Percentiles rank a stretch among this genome's conserved stretches.
Conservation (phyloP, 1,140 invertebrate species). For the Megathymus violae region DNA sequence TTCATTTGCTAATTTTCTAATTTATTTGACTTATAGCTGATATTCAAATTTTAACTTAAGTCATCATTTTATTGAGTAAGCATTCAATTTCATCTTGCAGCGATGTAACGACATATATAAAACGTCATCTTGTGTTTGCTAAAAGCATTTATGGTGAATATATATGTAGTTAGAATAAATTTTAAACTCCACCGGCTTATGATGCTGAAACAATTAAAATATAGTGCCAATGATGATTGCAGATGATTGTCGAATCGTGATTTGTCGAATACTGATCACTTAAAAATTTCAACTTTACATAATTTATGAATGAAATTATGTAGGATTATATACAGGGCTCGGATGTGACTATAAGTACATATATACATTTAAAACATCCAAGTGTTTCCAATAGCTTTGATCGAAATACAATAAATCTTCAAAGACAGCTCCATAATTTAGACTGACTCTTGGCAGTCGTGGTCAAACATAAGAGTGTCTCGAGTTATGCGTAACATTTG, state of each 20-base stretch:
- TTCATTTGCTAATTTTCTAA: conserved; percentile 8
- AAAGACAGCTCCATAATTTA: conserved; percentile 1
- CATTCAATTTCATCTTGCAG: conserved; percentile 20
- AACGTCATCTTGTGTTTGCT: background rate
- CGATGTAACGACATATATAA: conserved; percentile 5
- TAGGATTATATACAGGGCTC: background rate
- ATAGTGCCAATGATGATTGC: conserved; percentile 50
- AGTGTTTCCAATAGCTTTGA: conserved; percentile 29
- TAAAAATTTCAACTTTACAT: too few species aligned
- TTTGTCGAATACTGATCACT: background rate
- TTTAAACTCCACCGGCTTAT: conserved; percentile 53
- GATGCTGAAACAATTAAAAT: conserved; percentile 74
- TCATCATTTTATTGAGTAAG: conserved; percentile 29
- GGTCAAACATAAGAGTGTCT: conserved; percentile 36
- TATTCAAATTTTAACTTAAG: conserved; percentile 19
- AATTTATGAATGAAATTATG: background rate
- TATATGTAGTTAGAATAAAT: conserved; percentile 46
- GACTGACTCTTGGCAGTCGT: conserved; percentile 18
- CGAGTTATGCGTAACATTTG: conserved; percentile 33
- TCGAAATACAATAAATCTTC: conserved; percentile 19
- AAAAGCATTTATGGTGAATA: conserved; percentile 16
- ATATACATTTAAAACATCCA: background rate
- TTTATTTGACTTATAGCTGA: conserved; percentile 11
- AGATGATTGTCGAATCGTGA: too few species aligned
- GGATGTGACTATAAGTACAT: conserved; percentile 1